Evolutionary conservation across 2,113 vertebrate genomes (phyloP), one percentile per base, ranked within the genome.

Genomic region (Prunella fulvescens): DNA sequence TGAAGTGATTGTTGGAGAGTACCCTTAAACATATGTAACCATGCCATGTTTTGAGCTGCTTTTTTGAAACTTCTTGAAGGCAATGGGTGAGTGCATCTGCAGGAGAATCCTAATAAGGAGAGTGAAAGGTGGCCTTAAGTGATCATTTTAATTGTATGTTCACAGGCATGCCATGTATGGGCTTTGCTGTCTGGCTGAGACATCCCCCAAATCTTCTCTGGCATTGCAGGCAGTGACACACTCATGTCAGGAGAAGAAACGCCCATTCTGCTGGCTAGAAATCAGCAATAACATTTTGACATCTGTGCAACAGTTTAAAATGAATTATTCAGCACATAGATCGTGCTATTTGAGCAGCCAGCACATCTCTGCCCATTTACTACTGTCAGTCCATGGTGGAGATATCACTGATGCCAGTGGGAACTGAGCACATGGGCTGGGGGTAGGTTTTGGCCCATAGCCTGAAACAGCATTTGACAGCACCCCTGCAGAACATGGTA

Each of bases 281-380:
- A 93, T 95, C 94, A 96, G 95, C 93, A 96, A 76, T 96, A 96
- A 94, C 92, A 84, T 96, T 97, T 91, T 95, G 95, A 91, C 85
- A 92, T 96, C 95, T 97, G 96, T 92, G 93, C 93, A 97, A 95
- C 93, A 97, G 96, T 97, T 96, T 92, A 95, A 95, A 93, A 96
- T 97, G 95, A 97, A 94, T 97, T 97, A 96, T 97, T 97, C 97
- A 97, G 92, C 84, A 60, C 72, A 88, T 61, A 86, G 93, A 92
- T 90, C 17, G 2, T 94, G 90, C 88, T 88, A 1, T 94, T 94
- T 51, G 92, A 96, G 92, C 90, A 96, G 96, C 96, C 94, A 96
- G 93, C 84, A 57, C 81, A 86, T 96, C 88, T 96, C 91, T 97
- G 91, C 90, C 95, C 95, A 33, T 96, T 94, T 88, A 91, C 91